Percentiles rank a stretch among this genome's conserved stretches.
These are phyloP conservation scores for Nymphalis polychloros DNA, from an alignment of 2,888 invertebrate genomes.

Conservation along the genomic window DNA sequence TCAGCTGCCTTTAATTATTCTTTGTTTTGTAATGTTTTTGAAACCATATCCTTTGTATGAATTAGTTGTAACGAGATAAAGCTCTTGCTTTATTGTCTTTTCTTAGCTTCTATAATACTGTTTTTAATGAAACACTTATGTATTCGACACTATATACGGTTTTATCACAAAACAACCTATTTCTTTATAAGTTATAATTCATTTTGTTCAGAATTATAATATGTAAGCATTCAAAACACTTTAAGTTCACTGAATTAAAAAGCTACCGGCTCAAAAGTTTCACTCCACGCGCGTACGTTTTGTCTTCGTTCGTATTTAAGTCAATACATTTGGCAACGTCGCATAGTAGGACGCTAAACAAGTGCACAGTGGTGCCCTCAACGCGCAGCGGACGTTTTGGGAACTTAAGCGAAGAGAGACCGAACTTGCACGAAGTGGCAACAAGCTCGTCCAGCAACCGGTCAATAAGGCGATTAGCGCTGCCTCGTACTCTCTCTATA, in stretches of 20 bases:
- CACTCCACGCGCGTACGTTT: slow-evolving; percentile 79
- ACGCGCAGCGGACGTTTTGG: slow-evolving; percentile 76
- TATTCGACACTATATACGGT: slow-evolving; percentile 51
- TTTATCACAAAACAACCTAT: slow-evolving; percentile 69
- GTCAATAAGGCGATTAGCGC: slow-evolving; percentile 81
- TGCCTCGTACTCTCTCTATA: slow-evolving; percentile 52
- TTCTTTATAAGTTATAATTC: slow-evolving; percentile 55
- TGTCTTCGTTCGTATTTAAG: slow-evolving; percentile 74
- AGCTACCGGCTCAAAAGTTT: slow-evolving; percentile 76
- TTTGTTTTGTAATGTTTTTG: slow-evolving; percentile 52
- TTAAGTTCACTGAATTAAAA: slow-evolving; percentile 55
- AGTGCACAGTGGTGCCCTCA: slow-evolving; percentile 79
- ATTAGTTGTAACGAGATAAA: slow-evolving; percentile 20
- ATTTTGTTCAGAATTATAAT: slow-evolving; percentile 47
- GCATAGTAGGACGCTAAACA: slow-evolving; percentile 80
- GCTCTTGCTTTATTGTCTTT: slow-evolving; percentile 30
- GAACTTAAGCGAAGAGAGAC: slow-evolving; percentile 65
- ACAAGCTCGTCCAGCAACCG: slow-evolving; percentile 78
- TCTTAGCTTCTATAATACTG: slow-evolving; percentile 31
- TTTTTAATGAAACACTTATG: slow-evolving; percentile 48
- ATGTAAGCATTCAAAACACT: slow-evolving; percentile 50
- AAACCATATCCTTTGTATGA: slow-evolving; percentile 61
- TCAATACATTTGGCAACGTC: slow-evolving; percentile 82
- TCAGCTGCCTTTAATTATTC: slow-evolving; percentile 54
- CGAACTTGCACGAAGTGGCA: slow-evolving; percentile 76